Evolutionary conservation across 2,797 vertebrate species (phyloP).

Genomic region (Pseudotriccus pelzelni): DNA sequence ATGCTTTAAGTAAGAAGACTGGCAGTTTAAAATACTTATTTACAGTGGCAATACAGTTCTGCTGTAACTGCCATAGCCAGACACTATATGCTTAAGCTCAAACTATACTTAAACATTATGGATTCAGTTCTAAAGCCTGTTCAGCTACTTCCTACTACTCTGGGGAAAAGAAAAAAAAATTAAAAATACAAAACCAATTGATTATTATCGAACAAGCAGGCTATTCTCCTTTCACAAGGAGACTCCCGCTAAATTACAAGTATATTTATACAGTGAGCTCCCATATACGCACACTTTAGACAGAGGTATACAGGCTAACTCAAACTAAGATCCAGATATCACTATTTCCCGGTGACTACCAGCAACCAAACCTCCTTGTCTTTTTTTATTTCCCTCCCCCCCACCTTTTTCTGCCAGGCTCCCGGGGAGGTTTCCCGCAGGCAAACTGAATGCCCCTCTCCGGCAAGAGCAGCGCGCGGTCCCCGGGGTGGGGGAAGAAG

Average conservation of each 20-base stretch:
- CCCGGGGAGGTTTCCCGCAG: not conserved
- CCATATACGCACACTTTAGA: not conserved
- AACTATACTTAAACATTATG: not conserved
- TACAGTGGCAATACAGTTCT: not conserved
- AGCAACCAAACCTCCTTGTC: not conserved
- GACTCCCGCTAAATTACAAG: not conserved
- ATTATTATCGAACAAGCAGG: not conserved
- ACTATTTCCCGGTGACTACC: not conserved
- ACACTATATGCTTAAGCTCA: not conserved
- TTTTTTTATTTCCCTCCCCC: not conserved
- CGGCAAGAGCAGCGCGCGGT: not conserved
- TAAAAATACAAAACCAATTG: not conserved
- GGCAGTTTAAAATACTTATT: slow-evolving; percentile 14
- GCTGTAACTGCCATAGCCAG: not conserved
- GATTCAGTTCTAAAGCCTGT: not conserved
- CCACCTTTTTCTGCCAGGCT: not conserved
- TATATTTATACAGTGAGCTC: not conserved
- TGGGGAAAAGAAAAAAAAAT: no score
- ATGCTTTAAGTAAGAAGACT: not conserved
- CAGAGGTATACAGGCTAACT: not conserved
- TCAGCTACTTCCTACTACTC: not conserved
- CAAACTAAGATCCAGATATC: not conserved
- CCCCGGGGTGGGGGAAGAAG: not conserved
- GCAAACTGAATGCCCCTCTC: not conserved
- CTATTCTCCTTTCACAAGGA: not conserved